Conservation (phyloP, 64 coral and sea anemone genomes). For the Orbicella faveolata region DNA sequence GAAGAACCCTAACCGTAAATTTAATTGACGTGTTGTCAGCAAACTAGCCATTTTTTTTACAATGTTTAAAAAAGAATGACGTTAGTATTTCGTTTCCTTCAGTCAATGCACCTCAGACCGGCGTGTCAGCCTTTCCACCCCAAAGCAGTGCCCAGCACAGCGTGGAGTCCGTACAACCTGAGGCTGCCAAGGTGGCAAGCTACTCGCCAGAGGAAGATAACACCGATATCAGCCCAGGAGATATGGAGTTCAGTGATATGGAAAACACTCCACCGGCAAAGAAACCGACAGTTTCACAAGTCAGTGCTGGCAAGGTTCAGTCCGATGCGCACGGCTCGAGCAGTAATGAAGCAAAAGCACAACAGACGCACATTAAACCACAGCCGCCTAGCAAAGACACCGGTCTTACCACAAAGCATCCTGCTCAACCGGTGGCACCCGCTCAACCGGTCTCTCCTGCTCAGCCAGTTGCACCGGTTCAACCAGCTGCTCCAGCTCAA, state of each 20-base stretch:
- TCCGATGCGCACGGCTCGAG: background rate
- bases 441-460: background rate
- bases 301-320: background rate
- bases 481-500: background rate
- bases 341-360: background rate
- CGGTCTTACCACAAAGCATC: background rate
- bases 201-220: background rate
- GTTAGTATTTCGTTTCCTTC: background rate
- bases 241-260: slow-evolving; percentile 19
- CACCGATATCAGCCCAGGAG: background rate
- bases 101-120: slow-evolving; percentile 9
- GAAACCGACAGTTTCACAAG: background rate
- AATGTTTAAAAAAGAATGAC: background rate
- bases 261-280: background rate
- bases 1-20: too few species aligned
- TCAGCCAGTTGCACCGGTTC: background rate
- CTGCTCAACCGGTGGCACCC: background rate
- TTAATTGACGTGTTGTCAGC: too few species aligned
- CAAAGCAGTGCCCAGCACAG: background rate
- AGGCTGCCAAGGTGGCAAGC: background rate
- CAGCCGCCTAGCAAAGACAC: background rate
- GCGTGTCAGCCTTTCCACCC: background rate
- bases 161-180: background rate
- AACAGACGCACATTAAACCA: background rate
- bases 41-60: too few species aligned